Conservation (phyloP, 1,140 invertebrate genomes). For the Calephelis nemesis region DNA sequence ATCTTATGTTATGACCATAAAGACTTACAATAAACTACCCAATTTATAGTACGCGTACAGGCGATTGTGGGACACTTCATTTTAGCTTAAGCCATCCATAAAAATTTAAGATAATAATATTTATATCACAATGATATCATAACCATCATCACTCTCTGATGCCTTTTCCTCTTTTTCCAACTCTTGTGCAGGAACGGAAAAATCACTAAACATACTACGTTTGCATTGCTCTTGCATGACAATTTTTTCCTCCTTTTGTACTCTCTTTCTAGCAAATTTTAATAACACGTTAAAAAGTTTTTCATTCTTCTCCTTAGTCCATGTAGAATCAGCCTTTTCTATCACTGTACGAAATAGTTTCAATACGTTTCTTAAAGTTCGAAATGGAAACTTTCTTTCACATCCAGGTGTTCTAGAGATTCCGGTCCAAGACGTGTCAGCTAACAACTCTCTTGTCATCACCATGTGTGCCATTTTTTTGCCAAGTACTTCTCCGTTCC, state of each 20-base stretch:
- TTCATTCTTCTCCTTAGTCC: background rate
- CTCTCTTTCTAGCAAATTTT: background rate
- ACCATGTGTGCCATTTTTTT: background rate
- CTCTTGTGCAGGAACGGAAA: background rate
- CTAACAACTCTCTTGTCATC: background rate
- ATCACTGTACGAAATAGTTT: background rate
- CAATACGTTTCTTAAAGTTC: background rate
- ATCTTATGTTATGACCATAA: too few relatives aligned
- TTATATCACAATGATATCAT: conserved; percentile 6
- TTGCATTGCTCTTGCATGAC: background rate
- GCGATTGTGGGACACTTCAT: too few relatives aligned
- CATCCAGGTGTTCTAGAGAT: conserved; percentile 1
- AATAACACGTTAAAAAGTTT: background rate
- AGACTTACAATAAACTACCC: too few relatives aligned
- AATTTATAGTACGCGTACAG: too few relatives aligned
- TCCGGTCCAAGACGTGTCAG: conserved; percentile 2
- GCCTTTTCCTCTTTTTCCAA: background rate
- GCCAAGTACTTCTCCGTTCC: background rate
- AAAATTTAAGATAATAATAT: too few relatives aligned
- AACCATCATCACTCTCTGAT: conserved; percentile 2
- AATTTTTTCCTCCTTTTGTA: background rate
- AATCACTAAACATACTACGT: background rate
- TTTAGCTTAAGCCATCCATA: too few relatives aligned
- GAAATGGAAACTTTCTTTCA: background rate
- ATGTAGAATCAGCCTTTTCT: background rate